Base-by-base conservation (phyloP, 2,113 vertebrate species). In the Clarias gariepinus region DNA sequence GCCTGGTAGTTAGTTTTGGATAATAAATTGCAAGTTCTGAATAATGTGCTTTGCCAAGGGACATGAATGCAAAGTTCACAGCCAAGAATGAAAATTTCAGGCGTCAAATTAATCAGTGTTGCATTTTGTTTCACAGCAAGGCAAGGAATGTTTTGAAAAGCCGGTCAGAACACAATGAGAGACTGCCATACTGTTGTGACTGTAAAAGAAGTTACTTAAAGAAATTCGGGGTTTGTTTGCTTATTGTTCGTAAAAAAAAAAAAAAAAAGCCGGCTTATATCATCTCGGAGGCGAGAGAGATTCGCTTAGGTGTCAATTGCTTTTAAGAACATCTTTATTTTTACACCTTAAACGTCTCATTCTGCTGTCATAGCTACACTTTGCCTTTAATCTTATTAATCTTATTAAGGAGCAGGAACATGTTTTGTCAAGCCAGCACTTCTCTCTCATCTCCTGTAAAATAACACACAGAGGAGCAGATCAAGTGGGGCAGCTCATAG, bases 21-120 rank as follows among this genome's bases (percentile, higher is more conserved):
- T 89, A 89, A 87, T 87, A 86, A 87, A 84, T 88, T 53, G 83
- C 74, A 61, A 79, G 33, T 86, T 84, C 63, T 81, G 84, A 87
- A 89, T 88, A 89, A 89, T 87, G 80, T 86, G 81, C 85, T 86
- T 85, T 81, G 86, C 86, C 86, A 83, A 53, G 66, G 74, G 84
- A 89, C 84, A 86, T 83, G 82, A 89, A 89, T 74, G 80, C 83
- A 89, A 89, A 87, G 78, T 90, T 85, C 76, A 81, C 85, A 86
- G 85, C 87, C 84, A 90, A 52, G 71, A 71, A 77, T 15, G 36
- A 64, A 81, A 89, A 89, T 58, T 58, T 60, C 47, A 55, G 64
- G 87, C 77, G 84, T 88, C 63, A 79, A 81, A 90, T 86, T 88
- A 88, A 90, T 88, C 83, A 83, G 85, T 68, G 84, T 71, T 86